These are phyloP conservation scores for Sphaerophoria rueppellii DNA, from an alignment of 2,888 invertebrate species.

Conservation along the genomic window DNA sequence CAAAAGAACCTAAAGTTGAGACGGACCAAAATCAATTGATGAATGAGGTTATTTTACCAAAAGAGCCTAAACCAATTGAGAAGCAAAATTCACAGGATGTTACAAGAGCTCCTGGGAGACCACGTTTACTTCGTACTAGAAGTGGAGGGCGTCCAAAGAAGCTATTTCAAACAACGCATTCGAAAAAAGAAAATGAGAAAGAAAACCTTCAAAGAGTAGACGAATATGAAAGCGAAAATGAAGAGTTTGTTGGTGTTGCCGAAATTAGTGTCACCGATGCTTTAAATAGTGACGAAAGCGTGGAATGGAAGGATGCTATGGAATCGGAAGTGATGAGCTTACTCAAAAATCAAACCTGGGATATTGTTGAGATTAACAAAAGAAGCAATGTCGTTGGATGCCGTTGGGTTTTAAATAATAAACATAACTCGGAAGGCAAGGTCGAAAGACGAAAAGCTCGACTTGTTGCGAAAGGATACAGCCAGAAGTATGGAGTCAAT, in stretches of 20 bases:
- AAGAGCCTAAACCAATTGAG: background rate
- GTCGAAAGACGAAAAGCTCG: too few relatives aligned
- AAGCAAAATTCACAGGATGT: too few relatives aligned
- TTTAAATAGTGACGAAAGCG: constrained; percentile 36
- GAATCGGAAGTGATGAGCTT: constrained; percentile 55
- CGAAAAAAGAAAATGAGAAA: background rate
- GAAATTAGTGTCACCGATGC: constrained; percentile 51
- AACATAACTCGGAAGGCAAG: constrained; percentile 29
- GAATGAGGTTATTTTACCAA: background rate
- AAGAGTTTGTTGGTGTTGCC: constrained; percentile 47
- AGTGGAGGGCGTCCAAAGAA: background rate
- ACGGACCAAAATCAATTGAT: too few relatives aligned
- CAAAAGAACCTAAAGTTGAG: too few relatives aligned
- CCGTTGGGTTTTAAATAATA: constrained; percentile 58
- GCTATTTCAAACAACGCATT: constrained; percentile 16
- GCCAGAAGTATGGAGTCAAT: too few relatives aligned
- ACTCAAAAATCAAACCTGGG: constrained; percentile 60
- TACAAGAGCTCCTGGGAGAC: constrained; percentile 36
- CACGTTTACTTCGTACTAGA: too few relatives aligned
- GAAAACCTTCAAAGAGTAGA: background rate
- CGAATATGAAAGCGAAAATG: constrained; percentile 32
- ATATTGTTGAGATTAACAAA: constrained; percentile 33
- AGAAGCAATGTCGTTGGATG: constrained; percentile 49
- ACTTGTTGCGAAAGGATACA: too few relatives aligned
- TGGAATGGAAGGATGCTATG: constrained; percentile 60